These are phyloP conservation scores for Muscicapa comitata DNA, from an alignment of 2,797 vertebrate genomes.

Conservation along the genomic window DNA sequence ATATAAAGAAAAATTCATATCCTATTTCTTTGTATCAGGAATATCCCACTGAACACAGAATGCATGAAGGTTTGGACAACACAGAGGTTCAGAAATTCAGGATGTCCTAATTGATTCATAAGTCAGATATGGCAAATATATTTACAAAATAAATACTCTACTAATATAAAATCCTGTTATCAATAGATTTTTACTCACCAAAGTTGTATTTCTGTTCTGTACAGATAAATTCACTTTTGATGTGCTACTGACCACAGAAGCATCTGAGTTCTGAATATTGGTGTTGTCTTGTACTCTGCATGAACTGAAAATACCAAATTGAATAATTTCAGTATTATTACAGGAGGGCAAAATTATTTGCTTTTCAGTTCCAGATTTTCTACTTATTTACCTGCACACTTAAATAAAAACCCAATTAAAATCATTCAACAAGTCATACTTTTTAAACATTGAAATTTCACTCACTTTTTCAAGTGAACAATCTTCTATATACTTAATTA, in stretches of 20 bases:
- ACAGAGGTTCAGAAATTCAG: neutral
- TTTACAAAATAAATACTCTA: neutral
- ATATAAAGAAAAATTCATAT: neutral
- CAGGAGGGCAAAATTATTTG: neutral
- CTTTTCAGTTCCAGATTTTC: neutral
- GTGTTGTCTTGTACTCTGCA: slow-evolving; percentile 10
- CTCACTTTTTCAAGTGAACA: neutral
- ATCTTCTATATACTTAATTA: neutral
- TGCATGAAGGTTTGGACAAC: neutral
- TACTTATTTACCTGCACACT: neutral
- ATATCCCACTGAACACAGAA: neutral
- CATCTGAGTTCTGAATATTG: slow-evolving; percentile 5
- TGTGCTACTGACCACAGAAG: neutral
- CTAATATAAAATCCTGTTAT: neutral
- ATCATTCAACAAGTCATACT: neutral
- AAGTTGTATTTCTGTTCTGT: slow-evolving; percentile 26
- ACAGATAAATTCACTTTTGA: slow-evolving; percentile 30
- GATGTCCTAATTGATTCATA: neutral
- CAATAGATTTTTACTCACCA: slow-evolving; percentile 54
- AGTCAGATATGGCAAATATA: neutral
- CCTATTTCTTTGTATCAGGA: neutral
- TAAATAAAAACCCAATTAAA: neutral
- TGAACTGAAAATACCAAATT: slow-evolving; percentile 62
- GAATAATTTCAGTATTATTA: neutral
- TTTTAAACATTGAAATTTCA: neutral